phyloP scores from a whole-genome alignment of 1,140 invertebrate genomes.

The Muscidifurax raptorellus region DNA sequence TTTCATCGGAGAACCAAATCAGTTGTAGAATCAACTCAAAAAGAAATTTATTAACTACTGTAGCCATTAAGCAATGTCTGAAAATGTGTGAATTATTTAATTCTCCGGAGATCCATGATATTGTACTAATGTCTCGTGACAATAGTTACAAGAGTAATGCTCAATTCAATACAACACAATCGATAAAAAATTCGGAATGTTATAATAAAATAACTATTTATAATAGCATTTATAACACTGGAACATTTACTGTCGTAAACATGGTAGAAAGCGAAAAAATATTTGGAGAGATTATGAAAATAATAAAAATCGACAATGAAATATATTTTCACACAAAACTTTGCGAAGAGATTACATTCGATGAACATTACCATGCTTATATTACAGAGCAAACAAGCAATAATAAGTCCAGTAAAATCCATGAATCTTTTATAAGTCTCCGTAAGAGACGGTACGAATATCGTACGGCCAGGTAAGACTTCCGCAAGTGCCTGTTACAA shows the following conservation, averaged over 20 bases:
- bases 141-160: background rate
- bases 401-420: too few relatives aligned
- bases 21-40: background rate
- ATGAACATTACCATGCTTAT: constrained; percentile 34
- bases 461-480: too few relatives aligned
- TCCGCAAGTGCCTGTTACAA: too few relatives aligned
- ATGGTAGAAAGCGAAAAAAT: background rate
- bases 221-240: background rate
- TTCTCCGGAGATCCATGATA: background rate
- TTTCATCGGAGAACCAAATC: background rate
- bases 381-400: background rate
- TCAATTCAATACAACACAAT: background rate
- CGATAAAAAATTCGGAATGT: background rate
- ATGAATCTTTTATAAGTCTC: too few relatives aligned
- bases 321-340: background rate
- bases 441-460: too few relatives aligned
- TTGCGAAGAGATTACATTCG: constrained; percentile 26
- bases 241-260: background rate
- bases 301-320: background rate
- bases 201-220: constrained; percentile 8
- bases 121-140: background rate
- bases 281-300: constrained; percentile 24
- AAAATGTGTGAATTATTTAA: constrained; percentile 6
- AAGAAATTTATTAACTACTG: constrained; percentile 23
- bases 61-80: constrained; percentile 13